Percentiles rank a stretch among this genome's conserved stretches.
Conservation (phyloP, 1,140 invertebrate genomes). For the Triops longicaudatus region DNA sequence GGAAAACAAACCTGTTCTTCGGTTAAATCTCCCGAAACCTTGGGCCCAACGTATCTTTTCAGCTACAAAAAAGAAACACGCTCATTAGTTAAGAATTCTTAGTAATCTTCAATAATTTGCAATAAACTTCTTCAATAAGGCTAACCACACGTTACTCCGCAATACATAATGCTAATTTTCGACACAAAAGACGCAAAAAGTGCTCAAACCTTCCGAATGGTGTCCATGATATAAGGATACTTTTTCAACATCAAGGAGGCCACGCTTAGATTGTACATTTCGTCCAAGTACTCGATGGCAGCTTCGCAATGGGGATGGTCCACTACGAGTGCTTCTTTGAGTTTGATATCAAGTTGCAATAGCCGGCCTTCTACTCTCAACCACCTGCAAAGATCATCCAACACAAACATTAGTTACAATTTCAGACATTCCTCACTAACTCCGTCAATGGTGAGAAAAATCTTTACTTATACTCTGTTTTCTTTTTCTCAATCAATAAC, state of each 20-base stretch:
- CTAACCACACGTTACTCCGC: no score
- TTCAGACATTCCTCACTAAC: neutral
- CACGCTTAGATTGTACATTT: conserved; percentile 54
- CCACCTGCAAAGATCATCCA: conserved; percentile 43
- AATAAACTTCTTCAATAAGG: no score
- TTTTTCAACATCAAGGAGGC: conserved; percentile 73
- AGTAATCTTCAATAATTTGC: no score
- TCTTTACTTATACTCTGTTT: conserved; percentile 36
- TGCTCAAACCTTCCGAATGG: conserved; percentile 42
- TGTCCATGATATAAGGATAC: conserved; percentile 71
- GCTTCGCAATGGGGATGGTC: conserved; percentile 54
- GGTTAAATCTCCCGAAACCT: conserved; percentile 19
- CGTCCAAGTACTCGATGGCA: conserved; percentile 44
- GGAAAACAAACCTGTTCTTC: conserved; percentile 24
- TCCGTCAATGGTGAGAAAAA: conserved; percentile 31
- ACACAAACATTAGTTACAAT: neutral
- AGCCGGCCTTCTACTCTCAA: conserved; percentile 59
- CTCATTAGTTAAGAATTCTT: no score
- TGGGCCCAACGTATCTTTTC: conserved; percentile 30
- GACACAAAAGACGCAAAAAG: no score
- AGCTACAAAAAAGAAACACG: conserved; percentile 19
- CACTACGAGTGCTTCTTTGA: conserved; percentile 57
- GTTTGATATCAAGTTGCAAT: conserved; percentile 60
- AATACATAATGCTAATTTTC: no score
- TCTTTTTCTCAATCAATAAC: conserved; percentile 36